A percentile compares a stretch with the other conserved stretches of the same genome.
Conservation (phyloP, 1,140 invertebrate genomes). For the Penaeus vannamei region DNA sequence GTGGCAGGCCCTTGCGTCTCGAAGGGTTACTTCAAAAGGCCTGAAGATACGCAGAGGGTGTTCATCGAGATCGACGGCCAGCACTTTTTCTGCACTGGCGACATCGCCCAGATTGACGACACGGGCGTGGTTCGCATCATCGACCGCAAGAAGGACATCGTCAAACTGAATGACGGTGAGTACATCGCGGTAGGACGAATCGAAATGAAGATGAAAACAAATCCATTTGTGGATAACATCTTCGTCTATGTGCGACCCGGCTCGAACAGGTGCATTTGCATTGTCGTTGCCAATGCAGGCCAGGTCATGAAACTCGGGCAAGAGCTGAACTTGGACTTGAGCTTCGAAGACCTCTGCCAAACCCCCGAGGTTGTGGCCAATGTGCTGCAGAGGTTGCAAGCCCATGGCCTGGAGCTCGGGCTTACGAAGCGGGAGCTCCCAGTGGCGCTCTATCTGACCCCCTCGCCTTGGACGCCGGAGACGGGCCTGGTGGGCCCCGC, state of each 20-base stretch:
- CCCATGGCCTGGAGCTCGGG: conserved; percentile 72
- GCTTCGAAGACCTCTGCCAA: conserved; percentile 69
- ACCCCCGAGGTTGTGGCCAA: conserved; percentile 69
- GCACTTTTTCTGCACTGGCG: conserved; percentile 76
- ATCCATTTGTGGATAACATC: conserved; percentile 74
- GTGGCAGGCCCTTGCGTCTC: conserved; percentile 76
- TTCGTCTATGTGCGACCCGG: conserved; percentile 72
- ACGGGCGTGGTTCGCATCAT: conserved; percentile 77
- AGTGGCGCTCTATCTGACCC: conserved; percentile 87
- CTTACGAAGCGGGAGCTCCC: conserved; percentile 94
- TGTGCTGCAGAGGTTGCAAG: conserved; percentile 67
- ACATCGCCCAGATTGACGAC: conserved; percentile 77
- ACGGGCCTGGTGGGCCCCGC: conserved; percentile 96
- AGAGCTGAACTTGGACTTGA: conserved; percentile 66
- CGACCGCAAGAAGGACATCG: conserved; percentile 78
- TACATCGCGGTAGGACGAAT: conserved; percentile 76
- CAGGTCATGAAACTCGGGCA: conserved; percentile 68
- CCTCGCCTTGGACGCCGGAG: conserved; percentile 95
- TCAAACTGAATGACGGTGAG: conserved; percentile 77
- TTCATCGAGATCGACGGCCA: conserved; percentile 73
- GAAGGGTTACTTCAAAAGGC: conserved; percentile 75
- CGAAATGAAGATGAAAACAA: conserved; percentile 75
- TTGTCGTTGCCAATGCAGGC: conserved; percentile 73
- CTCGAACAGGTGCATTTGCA: conserved; percentile 73
- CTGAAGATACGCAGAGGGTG: conserved; percentile 75